Percentiles rank a stretch among this genome's conserved stretches.
These are phyloP conservation scores for Myotis vivesi DNA, from an alignment of 2,797 vertebrate species.

Conservation along the genomic window DNA sequence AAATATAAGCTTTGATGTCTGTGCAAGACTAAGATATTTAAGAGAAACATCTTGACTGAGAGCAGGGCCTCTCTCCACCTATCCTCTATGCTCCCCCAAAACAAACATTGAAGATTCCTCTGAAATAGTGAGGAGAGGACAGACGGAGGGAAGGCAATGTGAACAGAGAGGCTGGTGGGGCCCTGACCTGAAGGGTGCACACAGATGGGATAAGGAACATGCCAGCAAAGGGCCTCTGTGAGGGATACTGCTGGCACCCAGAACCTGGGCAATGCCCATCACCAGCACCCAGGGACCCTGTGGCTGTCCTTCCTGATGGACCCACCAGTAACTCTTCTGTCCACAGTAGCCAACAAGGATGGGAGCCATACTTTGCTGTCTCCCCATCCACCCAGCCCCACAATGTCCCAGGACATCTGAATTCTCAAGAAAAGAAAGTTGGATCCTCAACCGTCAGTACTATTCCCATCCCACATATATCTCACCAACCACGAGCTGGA, in stretches of 20 bases:
- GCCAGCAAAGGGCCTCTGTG: not conserved
- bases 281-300: not conserved
- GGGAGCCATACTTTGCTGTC: not conserved
- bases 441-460: not conserved
- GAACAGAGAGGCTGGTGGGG: not conserved
- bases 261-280: not conserved
- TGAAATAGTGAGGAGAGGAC: not conserved
- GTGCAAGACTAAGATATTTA: slow-evolving; percentile 47
- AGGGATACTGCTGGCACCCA: not conserved
- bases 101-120: slow-evolving; percentile 15
- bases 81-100: slow-evolving; percentile 3
- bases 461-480: not conserved
- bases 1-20: slow-evolving; percentile 53
- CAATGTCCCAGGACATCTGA: not conserved
- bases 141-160: not conserved
- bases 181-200: not conserved
- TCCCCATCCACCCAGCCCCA: not conserved
- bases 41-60: slow-evolving; percentile 21
- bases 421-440: not conserved
- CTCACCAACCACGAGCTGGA: not conserved
- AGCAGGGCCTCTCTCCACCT: slow-evolving; percentile 13
- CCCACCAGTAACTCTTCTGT: not conserved
- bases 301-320: not conserved
- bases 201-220: not conserved
- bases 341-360: not conserved